Base-by-base conservation (phyloP, 1,140 invertebrate genomes). In the Bombus waltoni region DNA sequence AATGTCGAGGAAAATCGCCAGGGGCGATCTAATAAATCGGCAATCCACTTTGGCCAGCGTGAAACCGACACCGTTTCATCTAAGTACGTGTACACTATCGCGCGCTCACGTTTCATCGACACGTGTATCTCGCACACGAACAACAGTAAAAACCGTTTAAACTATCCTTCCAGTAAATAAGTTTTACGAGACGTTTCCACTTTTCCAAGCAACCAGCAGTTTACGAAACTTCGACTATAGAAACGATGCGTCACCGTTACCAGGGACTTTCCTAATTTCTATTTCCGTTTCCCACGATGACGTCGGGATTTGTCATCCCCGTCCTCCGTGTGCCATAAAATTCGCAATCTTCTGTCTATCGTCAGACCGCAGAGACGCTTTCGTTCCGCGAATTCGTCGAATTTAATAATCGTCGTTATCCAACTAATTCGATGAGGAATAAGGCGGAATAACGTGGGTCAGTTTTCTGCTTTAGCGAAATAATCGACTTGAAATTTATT, bases 1-100 rank as follows among this genome's bases (percentile, higher is more conserved):
- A 75, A 82, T 66, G 9, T 65, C 40, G 18, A 13, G 18, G n/a
- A n/a, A n/a, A 62, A 25, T 70, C 80, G 71, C 70, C 25, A 28
- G 47, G 8, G n/a, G 42, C 81, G 42, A 66, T 83, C 42, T 76
- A 53, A 76, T 83, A 76, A 83, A 83, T 83, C 73, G 72, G 9
- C 59, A 68, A 83, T 76, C 59, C 59, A 68, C 59, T 83, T 83
- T 83, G 47, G 11, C 22, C 32, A 42, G 0, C n/a, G 72, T 53
- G 72, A 75, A 75, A 35, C 57, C 42, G 28, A 66, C 62, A 35
- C 32, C 25, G 11, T 38, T 44, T 22, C 40, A 35, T 13, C 13
- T 15, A 35, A 53, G 47, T 53, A 22, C 42, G 42, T 28, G 25
- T 65, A 25, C 59, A 13, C 13, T 8, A 38, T 66, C n/a, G 75